Evolutionary conservation across 2,113 vertebrate species (phyloP), one percentile per base, ranked within the genome.

Genomic region (Rhea pennata): DNA sequence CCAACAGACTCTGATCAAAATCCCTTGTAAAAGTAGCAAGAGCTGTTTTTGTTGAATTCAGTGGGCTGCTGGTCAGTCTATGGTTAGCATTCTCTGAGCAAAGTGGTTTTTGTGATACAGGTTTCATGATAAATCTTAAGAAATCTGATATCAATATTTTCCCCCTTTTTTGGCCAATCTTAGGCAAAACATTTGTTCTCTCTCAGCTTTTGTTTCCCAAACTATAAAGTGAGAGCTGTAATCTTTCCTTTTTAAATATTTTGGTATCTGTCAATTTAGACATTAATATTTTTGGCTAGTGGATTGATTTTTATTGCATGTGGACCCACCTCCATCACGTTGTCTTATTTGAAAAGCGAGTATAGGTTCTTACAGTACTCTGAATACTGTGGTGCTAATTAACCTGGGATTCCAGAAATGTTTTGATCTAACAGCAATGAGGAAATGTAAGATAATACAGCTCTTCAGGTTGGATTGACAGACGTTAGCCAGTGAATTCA

Each of bases 81-180:
- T 40, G 66, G 23, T 70, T 87, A 26, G 66, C 27, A 9, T 42
- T 67, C 91, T 15, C 16, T 48, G 46, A 87, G 39, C 23, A 85
- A 91, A 84, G 85, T 70, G 15, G 44, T 62, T 72, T 72, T 51
- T 70, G 67, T 0, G 21, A 70, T 64, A 59, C 23, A 71, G 59
- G 31, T 74, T 66, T 36, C 40, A 33, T 73, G 79, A 88, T 7
- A 16, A 77, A 5, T 31, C 82, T 83, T 31, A 82, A 76, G 59
- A 96, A 91, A 67, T 83, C 67, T 83, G 80, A 40, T 44, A 72
- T 77, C 24, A 72, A 10, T 77, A 89, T 84, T 85, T 91, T 16
- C 58, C 21, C 21, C 59, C 62, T 87, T 54, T 87, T 92, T 95
- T 72, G 10, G 40, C 40, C 26, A 46, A 39, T 85, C 79, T 88